These are phyloP conservation scores for Heteronetta atricapilla DNA, from an alignment of 2,113 vertebrate genomes.

Conservation along the genomic window DNA sequence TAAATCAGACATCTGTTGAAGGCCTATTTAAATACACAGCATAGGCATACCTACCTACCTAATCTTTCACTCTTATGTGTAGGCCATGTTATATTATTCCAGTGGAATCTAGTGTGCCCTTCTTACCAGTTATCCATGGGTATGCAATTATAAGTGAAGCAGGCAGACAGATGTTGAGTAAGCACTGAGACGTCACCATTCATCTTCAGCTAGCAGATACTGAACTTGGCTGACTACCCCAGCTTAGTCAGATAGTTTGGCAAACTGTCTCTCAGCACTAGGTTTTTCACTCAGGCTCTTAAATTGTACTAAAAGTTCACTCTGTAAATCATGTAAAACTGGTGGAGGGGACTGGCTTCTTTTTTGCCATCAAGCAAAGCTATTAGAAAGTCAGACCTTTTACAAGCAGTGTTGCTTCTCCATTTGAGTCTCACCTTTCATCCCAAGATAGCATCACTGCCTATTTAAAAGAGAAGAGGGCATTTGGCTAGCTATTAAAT, in stretches of 20 bases:
- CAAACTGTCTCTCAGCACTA: conserved; percentile 41
- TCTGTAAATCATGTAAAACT: background rate
- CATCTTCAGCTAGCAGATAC: conserved; percentile 48
- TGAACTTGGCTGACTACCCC: conserved; percentile 10
- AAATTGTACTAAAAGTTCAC: conserved; percentile 10
- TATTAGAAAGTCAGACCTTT: conserved; percentile 35
- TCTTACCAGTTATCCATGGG: background rate
- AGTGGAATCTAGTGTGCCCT: background rate
- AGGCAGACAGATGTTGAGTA: conserved; percentile 55
- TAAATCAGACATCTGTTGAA: background rate
- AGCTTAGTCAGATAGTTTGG: conserved; percentile 34
- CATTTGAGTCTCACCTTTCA: conserved; percentile 25
- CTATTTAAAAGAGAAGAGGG: conserved; percentile 38
- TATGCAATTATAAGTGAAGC: conserved; percentile 32
- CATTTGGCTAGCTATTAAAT: conserved; percentile 22
- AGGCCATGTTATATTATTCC: background rate
- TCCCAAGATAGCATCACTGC: conserved; percentile 2
- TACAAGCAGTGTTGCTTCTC: background rate
- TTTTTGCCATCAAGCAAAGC: background rate
- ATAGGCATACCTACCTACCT: background rate
- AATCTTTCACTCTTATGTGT: background rate
- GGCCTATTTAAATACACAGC: background rate
- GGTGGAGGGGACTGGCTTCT: background rate
- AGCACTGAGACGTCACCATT: conserved; percentile 12
- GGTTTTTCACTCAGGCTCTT: conserved; percentile 24